phyloP scores from a whole-genome alignment of 1,140 invertebrate genomes.

The Sipha flava region DNA sequence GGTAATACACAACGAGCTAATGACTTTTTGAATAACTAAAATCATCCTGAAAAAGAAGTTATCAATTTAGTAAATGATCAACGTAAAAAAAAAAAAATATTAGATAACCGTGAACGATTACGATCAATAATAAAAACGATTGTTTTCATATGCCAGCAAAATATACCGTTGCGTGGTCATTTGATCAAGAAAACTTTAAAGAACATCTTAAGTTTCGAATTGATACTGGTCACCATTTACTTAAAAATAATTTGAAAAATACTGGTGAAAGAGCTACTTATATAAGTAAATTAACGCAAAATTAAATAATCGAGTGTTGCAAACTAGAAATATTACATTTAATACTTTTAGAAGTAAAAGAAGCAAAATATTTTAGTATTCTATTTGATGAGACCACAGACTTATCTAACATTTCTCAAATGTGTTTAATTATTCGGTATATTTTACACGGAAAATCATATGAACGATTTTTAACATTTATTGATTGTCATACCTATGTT shows the following conservation, averaged over 20 bases:
- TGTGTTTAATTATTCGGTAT: not conserved
- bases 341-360: not conserved
- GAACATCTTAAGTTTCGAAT: not conserved
- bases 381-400: not conserved
- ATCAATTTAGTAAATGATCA: too few relatives aligned
- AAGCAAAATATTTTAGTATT: not conserved
- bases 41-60: too few relatives aligned
- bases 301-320: not conserved
- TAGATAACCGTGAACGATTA: not conserved
- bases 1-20: too few relatives aligned
- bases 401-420: not conserved
- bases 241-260: not conserved
- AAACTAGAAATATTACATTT: not conserved
- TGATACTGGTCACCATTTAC: not conserved
- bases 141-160: not conserved
- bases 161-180: not conserved
- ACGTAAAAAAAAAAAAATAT: too few relatives aligned
- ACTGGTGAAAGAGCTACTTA: not conserved
- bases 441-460: not conserved
- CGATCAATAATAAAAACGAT: not conserved
- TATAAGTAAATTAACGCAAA: not conserved
- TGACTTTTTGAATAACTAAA: too few relatives aligned
- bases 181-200: not conserved
- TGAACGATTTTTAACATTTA: not conserved
- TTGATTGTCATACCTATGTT: not conserved